These are phyloP conservation scores for Hypolimnas misippus DNA, from an alignment of 2,888 invertebrate genomes.

Conservation along the genomic window DNA sequence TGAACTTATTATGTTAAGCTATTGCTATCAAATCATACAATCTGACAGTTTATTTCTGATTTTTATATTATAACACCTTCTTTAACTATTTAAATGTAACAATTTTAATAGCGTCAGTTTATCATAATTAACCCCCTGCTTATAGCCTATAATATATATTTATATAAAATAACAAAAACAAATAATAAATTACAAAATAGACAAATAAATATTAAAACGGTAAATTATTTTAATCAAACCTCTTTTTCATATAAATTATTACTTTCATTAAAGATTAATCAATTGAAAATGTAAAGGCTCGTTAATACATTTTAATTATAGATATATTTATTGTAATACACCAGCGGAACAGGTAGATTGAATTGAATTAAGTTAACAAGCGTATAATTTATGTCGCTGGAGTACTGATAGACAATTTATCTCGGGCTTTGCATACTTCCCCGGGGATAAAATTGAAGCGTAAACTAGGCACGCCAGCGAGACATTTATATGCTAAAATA, in stretches of 20 bases:
- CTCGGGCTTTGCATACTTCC: slow-evolving; percentile 35
- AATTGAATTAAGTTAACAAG: slow-evolving; percentile 42
- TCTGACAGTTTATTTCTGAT: too few relatives aligned
- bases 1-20: too few relatives aligned
- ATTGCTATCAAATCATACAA: too few relatives aligned
- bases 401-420: slow-evolving; percentile 34
- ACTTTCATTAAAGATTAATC: background rate
- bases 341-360: slow-evolving; percentile 35
- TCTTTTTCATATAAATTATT: background rate
- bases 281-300: background rate
- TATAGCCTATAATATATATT: slow-evolving; percentile 3
- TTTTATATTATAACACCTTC: too few relatives aligned
- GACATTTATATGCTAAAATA: slow-evolving; percentile 26
- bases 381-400: slow-evolving; percentile 35
- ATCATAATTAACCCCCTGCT: background rate
- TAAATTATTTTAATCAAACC: background rate
- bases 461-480: slow-evolving; percentile 24
- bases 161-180: too few relatives aligned
- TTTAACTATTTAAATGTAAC: too few relatives aligned
- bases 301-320: background rate
- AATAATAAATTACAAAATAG: too few relatives aligned
- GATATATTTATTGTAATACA: slow-evolving; percentile 3
- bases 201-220: too few relatives aligned
- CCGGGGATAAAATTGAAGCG: slow-evolving; percentile 34
- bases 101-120: too few relatives aligned